Conservation (phyloP, 2,113 vertebrate species). For the Scopus umbretta region DNA sequence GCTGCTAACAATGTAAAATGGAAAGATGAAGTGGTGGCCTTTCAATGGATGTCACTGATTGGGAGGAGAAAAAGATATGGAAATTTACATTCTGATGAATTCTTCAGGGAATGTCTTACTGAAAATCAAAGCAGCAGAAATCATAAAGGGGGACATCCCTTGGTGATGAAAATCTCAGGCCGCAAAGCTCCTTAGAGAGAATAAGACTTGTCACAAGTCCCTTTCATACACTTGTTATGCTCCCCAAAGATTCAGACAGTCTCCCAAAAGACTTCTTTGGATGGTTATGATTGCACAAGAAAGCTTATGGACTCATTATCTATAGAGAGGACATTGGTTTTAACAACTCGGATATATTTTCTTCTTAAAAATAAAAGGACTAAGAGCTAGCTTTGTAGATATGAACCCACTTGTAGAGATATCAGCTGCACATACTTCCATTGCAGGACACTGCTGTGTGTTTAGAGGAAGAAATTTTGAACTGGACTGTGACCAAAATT, state of each 20-base stretch:
- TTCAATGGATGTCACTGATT: conserved; percentile 38
- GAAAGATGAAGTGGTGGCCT: conserved; percentile 28
- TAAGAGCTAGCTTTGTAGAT: not conserved
- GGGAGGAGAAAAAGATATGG: conserved; percentile 34
- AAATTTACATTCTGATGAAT: conserved; percentile 51
- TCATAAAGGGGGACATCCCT: conserved; percentile 25
- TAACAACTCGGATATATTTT: conserved; percentile 4
- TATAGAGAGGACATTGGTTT: not conserved
- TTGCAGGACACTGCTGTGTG: not conserved
- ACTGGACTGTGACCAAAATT: not conserved
- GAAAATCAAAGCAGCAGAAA: conserved; percentile 49
- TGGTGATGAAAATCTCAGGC: conserved; percentile 25
- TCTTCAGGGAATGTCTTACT: conserved; percentile 26
- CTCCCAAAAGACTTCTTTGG: conserved; percentile 43
- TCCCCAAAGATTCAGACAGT: conserved; percentile 29
- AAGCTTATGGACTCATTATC: not conserved
- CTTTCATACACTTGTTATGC: conserved; percentile 10
- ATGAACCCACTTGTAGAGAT: not conserved
- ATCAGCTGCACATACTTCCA: conserved; percentile 12
- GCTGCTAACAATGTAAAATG: conserved; percentile 35
- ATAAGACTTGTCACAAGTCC: not conserved
- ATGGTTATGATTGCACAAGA: conserved; percentile 3
- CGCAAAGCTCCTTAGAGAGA: conserved; percentile 36
- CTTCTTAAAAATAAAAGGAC: conserved; percentile 20
- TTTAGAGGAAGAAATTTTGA: not conserved